A percentile compares a stretch with the other conserved stretches of the same genome.
These are phyloP conservation scores for Sogatella furcifera DNA, from an alignment of 1,140 invertebrate genomes.

Conservation along the genomic window DNA sequence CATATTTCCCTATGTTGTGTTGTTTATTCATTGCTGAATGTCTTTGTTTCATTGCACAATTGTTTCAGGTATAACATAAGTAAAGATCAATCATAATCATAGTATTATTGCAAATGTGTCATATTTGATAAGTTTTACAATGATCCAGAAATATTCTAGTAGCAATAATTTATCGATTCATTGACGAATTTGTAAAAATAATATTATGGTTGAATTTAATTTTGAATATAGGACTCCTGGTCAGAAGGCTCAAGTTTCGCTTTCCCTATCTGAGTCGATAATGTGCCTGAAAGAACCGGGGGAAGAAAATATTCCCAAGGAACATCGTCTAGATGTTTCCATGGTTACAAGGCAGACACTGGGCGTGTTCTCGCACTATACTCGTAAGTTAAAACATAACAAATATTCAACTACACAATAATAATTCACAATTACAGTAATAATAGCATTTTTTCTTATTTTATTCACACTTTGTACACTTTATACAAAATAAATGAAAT, in stretches of 20 bases:
- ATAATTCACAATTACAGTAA: slow-evolving; percentile 23
- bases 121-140: too few relatives aligned
- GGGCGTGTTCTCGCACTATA: slow-evolving; percentile 76
- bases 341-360: slow-evolving; percentile 78
- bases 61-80: too few relatives aligned
- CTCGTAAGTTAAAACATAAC: slow-evolving; percentile 39
- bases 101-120: too few relatives aligned
- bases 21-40: too few relatives aligned
- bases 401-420: too few relatives aligned
- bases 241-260: slow-evolving; percentile 59
- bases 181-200: not conserved
- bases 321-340: slow-evolving; percentile 81
- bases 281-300: slow-evolving; percentile 55
- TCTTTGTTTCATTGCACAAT: too few relatives aligned
- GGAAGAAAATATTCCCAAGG: slow-evolving; percentile 69
- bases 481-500: too few relatives aligned
- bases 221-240: slow-evolving; percentile 35
- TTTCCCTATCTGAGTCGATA: slow-evolving; percentile 55
- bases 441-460: too few relatives aligned
- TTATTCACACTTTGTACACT: too few relatives aligned
- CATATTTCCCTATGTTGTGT: not conserved
- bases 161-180: too few relatives aligned
- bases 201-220: slow-evolving; percentile 6
- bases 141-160: too few relatives aligned
- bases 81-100: too few relatives aligned